A percentile compares a stretch with the other conserved stretches of the same genome.
Evolutionary conservation across 2,797 vertebrate species (phyloP).

Genomic region (Ciconia nigra): DNA sequence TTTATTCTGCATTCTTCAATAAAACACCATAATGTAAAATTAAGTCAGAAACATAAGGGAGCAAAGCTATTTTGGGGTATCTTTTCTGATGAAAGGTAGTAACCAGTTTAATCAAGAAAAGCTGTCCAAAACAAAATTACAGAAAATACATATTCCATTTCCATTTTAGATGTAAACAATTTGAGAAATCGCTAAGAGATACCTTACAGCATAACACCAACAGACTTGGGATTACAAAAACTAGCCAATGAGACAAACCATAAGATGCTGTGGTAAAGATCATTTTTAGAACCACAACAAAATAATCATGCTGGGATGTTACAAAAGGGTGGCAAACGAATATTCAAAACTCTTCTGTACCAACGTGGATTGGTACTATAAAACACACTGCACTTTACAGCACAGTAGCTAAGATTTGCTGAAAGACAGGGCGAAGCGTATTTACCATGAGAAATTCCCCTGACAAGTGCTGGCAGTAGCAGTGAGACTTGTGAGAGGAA

Average conservation of each 20-base stretch:
- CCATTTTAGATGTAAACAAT: neutral
- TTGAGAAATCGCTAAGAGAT: neutral
- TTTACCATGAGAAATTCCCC: neutral
- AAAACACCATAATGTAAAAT: neutral
- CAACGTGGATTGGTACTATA: neutral
- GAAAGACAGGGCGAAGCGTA: neutral
- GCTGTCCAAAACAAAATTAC: neutral
- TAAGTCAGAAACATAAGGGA: neutral
- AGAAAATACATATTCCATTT: neutral
- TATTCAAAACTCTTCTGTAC: neutral
- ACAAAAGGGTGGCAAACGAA: neutral
- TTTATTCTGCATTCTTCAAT: neutral
- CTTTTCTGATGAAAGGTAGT: neutral
- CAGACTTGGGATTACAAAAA: neutral
- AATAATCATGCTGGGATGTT: neutral
- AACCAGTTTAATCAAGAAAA: neutral
- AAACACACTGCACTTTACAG: neutral
- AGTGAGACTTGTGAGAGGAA: neutral
- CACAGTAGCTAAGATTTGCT: neutral
- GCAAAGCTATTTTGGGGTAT: neutral
- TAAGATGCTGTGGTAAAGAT: neutral
- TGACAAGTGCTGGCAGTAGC: neutral
- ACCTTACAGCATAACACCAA: neutral
- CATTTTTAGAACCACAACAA: neutral
- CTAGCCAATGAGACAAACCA: neutral